Evolutionary conservation across 1,140 invertebrate species (phyloP), one percentile per base, ranked within the genome.

Genomic region (Maniola jurtina): DNA sequence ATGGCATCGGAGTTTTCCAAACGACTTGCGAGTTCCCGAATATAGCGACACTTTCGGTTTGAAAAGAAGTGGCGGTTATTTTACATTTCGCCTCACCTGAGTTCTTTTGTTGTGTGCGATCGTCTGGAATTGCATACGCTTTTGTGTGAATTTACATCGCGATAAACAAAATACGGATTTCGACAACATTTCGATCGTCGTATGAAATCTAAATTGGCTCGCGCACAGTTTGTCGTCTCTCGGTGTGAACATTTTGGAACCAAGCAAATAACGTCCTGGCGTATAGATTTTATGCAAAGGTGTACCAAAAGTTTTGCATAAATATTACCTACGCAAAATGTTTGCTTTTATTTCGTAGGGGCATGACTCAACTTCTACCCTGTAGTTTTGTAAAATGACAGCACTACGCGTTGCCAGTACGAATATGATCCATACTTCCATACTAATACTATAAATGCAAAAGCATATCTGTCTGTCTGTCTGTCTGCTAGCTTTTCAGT

Each of bases 1-100:
- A 56, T 50, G 52, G 64, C 61, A 71, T 73, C 68, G 68, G 68
- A 76, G 68, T 76, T 76, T 76, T 72, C 66, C 71, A 76, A 75
- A 76, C 74, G 74, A 73, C 74, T 73, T 72, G 66, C 57, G 61
- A 71, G 57, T 71, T 70, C 56, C 68, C 66, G 64, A 73, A 73
- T 70, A 67, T 60, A 66, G 66, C 61, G 71, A 71, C 71, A 76
- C 71, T 76, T 66, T 70, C 57, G 71, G 67, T 69, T 67, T 66
- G 66, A 45, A 74, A 71, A 73, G 68, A 68, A 63, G 50, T 58
- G 66, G 66, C 50, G 68, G 62, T 72, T 68, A 56, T 73, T 73
- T 68, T 71, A 73, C 66, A 73, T 70, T 73, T 62, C 38, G 61
- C 38, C 57, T 63, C 64, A 70, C 69, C 68, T 69, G 56, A 54